These are phyloP conservation scores for Lapara coniferarum DNA, from an alignment of 2,888 invertebrate species.

Conservation along the genomic window DNA sequence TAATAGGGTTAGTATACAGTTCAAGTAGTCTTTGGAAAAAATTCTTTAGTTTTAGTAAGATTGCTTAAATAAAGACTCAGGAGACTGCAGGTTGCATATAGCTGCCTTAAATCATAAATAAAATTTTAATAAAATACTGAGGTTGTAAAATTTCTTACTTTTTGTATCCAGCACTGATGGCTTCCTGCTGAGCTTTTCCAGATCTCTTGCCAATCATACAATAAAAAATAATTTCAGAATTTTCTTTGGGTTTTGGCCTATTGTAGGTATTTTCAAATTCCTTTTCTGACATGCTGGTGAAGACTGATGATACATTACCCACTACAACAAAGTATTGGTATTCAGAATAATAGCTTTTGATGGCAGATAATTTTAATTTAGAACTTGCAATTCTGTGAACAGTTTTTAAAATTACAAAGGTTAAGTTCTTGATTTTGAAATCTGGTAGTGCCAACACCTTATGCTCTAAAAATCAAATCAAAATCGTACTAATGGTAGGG, in stretches of 20 bases:
- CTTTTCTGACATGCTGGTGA: conserved; percentile 72
- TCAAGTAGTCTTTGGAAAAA: no score
- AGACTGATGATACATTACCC: conserved; percentile 70
- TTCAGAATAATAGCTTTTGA: background rate
- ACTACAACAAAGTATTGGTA: conserved; percentile 66
- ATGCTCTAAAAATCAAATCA: background rate
- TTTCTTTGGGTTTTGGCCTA: conserved; percentile 82
- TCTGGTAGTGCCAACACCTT: background rate
- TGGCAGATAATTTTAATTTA: background rate
- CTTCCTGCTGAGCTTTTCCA: conserved; percentile 84
- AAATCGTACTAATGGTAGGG: background rate
- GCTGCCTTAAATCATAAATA: no score
- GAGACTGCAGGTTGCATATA: no score
- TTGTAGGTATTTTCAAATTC: conserved; percentile 84
- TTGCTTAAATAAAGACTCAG: no score
- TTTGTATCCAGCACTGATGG: conserved; percentile 82
- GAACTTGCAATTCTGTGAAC: no score
- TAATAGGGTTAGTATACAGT: no score
- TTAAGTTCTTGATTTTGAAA: no score
- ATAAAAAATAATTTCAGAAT: conserved; percentile 86
- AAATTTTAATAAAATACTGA: background rate
- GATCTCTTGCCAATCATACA: conserved; percentile 88
- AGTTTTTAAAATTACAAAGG: no score
- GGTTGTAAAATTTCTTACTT: conserved; percentile 73
- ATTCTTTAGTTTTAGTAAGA: no score